phyloP scores from a whole-genome alignment of 2,113 vertebrate species.

The Podarcis raffonei region DNA sequence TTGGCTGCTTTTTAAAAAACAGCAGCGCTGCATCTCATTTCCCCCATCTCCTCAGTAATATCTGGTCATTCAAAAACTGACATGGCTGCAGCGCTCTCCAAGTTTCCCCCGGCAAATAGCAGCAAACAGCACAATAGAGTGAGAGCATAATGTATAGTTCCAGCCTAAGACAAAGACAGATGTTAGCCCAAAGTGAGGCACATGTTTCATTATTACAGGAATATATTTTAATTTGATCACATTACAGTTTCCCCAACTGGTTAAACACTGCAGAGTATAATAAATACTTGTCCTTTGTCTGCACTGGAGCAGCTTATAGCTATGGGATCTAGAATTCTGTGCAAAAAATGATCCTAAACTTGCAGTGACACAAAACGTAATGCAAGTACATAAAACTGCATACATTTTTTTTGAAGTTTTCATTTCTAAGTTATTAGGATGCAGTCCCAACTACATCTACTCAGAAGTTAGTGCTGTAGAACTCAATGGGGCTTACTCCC shows the following conservation, averaged over 20 bases:
- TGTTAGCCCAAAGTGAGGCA: not conserved
- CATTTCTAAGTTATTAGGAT: too few species aligned
- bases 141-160: not conserved
- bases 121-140: not conserved
- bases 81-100: not conserved
- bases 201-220: not conserved
- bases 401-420: not conserved
- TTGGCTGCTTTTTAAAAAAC: not conserved
- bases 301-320: not conserved
- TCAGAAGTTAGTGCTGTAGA: too few species aligned
- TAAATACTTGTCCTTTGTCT: not conserved
- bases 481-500: too few species aligned
- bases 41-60: not conserved
- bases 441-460: too few species aligned
- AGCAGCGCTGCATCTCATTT: not conserved
- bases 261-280: not conserved
- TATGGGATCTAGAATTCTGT: not conserved
- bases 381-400: not conserved
- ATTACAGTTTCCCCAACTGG: not conserved
- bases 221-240: slow-evolving; percentile 24
- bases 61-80: not conserved
- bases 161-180: slow-evolving; percentile 12
- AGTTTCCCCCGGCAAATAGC: not conserved
- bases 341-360: not conserved
- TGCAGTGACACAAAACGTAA: not conserved